Conservation (phyloP, 2,113 vertebrate species). For the Nothobranchius kuhntae region DNA sequence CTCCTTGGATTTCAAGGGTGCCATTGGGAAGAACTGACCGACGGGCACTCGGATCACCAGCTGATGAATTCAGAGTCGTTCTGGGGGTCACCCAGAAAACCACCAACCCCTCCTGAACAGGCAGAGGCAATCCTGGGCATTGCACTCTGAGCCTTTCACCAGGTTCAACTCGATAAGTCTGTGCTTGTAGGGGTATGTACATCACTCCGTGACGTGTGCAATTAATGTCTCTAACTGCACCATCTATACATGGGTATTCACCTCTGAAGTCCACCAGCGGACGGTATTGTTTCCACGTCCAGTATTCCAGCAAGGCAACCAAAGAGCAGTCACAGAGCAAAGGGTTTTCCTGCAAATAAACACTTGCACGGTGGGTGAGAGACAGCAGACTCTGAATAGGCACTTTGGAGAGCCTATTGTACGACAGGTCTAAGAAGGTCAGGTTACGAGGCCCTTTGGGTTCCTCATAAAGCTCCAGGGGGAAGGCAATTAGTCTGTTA, state of each 20-base stretch:
- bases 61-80: slow-evolving; percentile 73
- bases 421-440: slow-evolving; percentile 83
- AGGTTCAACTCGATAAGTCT: slow-evolving; percentile 75
- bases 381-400: slow-evolving; percentile 80
- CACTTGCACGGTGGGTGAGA: slow-evolving; percentile 74
- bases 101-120: slow-evolving; percentile 35
- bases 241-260: slow-evolving; percentile 75
- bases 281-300: slow-evolving; percentile 82
- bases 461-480: slow-evolving; percentile 77
- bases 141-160: slow-evolving; percentile 80
- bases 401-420: slow-evolving; percentile 78
- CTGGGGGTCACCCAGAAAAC: slow-evolving; percentile 83
- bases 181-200: slow-evolving; percentile 55
- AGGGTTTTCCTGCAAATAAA: slow-evolving; percentile 87
- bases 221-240: slow-evolving; percentile 44
- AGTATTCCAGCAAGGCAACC: slow-evolving; percentile 82
- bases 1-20: slow-evolving; percentile 81
- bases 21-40: slow-evolving; percentile 80
- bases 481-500: slow-evolving; percentile 78
- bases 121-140: slow-evolving; percentile 77
- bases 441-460: slow-evolving; percentile 77
- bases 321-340: slow-evolving; percentile 83
- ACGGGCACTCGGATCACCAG: slow-evolving; percentile 33
- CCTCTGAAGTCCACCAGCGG: slow-evolving; percentile 81
- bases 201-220: slow-evolving; percentile 74